Conservation (phyloP, 2,888 invertebrate genomes). For the Operophtera brumata region DNA sequence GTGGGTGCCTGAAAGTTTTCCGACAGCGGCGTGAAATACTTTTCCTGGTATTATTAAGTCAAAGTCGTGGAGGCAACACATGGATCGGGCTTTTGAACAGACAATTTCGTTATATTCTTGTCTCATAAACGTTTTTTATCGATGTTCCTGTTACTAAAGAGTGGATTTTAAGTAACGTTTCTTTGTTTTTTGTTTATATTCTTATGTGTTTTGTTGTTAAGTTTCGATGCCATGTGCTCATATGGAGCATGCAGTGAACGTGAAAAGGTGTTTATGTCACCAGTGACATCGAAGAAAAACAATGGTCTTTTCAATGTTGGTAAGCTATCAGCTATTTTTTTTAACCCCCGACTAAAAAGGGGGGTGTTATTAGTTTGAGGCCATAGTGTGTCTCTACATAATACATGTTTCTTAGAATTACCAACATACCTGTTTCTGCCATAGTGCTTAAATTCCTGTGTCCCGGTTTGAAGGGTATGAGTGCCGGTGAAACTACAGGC, state of each 20-base stretch:
- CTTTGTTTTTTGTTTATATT: background rate
- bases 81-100: background rate
- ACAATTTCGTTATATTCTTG: background rate
- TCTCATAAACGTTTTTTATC: background rate
- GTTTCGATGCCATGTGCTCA: slow-evolving; percentile 9
- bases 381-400: no score
- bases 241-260: slow-evolving; percentile 25
- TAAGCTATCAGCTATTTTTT: slow-evolving; percentile 1
- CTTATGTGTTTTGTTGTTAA: background rate
- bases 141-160: background rate
- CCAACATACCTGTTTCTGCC: no score
- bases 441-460: no score
- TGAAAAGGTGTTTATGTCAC: slow-evolving; percentile 30
- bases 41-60: no score
- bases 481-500: no score
- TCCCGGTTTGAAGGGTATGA: no score
- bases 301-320: slow-evolving; percentile 20
- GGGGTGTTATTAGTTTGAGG: no score
- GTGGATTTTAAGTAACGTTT: background rate
- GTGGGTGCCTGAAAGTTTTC: no score
- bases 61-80: no score
- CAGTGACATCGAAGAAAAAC: slow-evolving; percentile 22
- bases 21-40: no score
- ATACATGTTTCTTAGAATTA: no score
- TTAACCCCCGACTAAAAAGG: background rate